Evolutionary conservation across 1,140 invertebrate genomes (phyloP).

Genomic region (Drosophila ananassae): DNA sequence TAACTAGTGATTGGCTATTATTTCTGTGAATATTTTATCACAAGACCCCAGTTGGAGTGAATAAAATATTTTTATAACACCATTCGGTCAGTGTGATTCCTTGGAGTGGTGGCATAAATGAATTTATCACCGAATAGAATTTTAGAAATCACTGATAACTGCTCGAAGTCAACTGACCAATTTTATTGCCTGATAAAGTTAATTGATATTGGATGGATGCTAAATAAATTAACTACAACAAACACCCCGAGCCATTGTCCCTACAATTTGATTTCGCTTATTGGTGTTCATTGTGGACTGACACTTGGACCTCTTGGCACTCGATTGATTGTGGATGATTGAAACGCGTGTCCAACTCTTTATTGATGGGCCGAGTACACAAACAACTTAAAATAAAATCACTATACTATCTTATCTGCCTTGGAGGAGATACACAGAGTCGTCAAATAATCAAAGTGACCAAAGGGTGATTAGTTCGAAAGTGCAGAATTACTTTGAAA

Average conservation of each 20-base stretch:
- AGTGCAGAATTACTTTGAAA: background rate
- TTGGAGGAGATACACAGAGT: slow-evolving; percentile 1
- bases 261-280: slow-evolving; percentile 46
- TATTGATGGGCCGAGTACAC: slow-evolving; percentile 24
- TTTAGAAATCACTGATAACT: slow-evolving; percentile 61
- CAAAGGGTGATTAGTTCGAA: background rate
- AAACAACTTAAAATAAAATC: slow-evolving; percentile 19
- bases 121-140: slow-evolving; percentile 39
- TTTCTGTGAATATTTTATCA: slow-evolving; percentile 36
- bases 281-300: slow-evolving; percentile 33
- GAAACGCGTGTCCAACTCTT: slow-evolving; percentile 21
- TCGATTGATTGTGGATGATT: slow-evolving; percentile 10
- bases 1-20: slow-evolving; percentile 44
- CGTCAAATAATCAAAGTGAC: background rate
- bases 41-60: slow-evolving; percentile 4
- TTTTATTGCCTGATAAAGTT: slow-evolving; percentile 29
- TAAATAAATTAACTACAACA: slow-evolving; percentile 31
- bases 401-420: slow-evolving; percentile 32
- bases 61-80: slow-evolving; percentile 14
- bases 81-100: slow-evolving; percentile 62
- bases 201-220: slow-evolving; percentile 59
- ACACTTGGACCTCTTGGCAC: slow-evolving; percentile 17
- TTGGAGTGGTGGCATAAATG: slow-evolving; percentile 19
- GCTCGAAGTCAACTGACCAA: slow-evolving; percentile 56
- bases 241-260: slow-evolving; percentile 11